Evolutionary conservation across 2,113 vertebrate species (phyloP).

Genomic region (Larimichthys crocea): DNA sequence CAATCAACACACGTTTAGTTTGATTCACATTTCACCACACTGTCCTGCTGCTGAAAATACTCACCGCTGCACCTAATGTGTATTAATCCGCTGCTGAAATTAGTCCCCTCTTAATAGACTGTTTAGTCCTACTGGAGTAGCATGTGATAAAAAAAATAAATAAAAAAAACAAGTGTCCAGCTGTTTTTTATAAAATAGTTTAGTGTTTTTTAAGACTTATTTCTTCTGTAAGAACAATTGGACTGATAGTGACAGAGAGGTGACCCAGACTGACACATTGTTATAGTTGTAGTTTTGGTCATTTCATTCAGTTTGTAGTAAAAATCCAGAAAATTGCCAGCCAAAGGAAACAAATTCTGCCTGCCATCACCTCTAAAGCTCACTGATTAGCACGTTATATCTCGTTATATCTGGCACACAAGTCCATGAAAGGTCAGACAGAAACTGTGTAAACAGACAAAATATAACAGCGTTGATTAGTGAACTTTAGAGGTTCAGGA

Average conservation of each 20-base stretch:
- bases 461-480: no score
- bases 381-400: not conserved
- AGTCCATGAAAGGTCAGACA: no score
- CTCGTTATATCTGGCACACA: not conserved
- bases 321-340: not conserved
- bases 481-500: not conserved
- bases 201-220: no score
- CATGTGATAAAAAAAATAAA: not conserved
- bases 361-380: not conserved
- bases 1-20: not conserved
- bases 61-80: not conserved
- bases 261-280: not conserved
- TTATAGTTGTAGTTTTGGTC: no score
- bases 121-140: not conserved
- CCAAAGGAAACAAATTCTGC: not conserved
- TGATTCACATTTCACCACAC: not conserved
- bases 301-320: not conserved
- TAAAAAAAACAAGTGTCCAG: not conserved
- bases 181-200: not conserved
- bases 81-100: not conserved
- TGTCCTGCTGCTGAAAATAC: not conserved
- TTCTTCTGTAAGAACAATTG: no score
- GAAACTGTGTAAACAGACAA: not conserved
- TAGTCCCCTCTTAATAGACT: not conserved
- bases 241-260: not conserved